Conservation (phyloP, 2,888 invertebrate genomes). For the Ophioninae sp. region DNA sequence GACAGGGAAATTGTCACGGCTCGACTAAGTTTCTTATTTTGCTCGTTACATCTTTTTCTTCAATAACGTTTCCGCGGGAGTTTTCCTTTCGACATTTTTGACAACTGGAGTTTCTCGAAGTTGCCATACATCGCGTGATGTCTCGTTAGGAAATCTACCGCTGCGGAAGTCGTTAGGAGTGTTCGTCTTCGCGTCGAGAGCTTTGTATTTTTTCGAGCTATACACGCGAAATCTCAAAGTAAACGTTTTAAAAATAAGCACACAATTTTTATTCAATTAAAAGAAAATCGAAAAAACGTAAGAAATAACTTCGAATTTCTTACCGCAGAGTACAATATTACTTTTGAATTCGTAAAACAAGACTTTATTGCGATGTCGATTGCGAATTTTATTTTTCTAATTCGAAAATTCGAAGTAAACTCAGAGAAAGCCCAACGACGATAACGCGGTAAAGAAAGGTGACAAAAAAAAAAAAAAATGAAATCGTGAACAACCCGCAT, state of each 20-base stretch:
- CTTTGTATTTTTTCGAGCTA: background rate
- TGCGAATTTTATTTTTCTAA: no score
- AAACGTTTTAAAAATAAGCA: background rate
- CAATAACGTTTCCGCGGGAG: conserved; percentile 35
- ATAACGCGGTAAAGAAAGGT: background rate
- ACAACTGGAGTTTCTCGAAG: background rate
- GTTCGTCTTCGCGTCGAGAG: background rate
- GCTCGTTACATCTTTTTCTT: background rate
- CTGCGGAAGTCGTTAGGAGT: conserved; percentile 30
- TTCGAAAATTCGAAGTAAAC: background rate
- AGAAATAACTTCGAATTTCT: background rate
- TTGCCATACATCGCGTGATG: background rate
- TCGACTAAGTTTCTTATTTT: conserved; percentile 34
- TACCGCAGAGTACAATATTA: background rate
- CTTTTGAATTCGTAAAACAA: background rate
- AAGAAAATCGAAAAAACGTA: background rate
- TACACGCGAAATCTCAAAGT: background rate
- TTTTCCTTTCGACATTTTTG: conserved; percentile 25
- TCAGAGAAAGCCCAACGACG: background rate
- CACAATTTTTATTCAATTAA: background rate
- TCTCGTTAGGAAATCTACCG: conserved; percentile 46
- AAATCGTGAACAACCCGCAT: background rate
- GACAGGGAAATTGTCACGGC: conserved; percentile 10
- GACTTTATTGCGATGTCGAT: no score
- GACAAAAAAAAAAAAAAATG: background rate